These are phyloP conservation scores for Panopea generosa DNA, from an alignment of 2,888 invertebrate species.

Conservation along the genomic window DNA sequence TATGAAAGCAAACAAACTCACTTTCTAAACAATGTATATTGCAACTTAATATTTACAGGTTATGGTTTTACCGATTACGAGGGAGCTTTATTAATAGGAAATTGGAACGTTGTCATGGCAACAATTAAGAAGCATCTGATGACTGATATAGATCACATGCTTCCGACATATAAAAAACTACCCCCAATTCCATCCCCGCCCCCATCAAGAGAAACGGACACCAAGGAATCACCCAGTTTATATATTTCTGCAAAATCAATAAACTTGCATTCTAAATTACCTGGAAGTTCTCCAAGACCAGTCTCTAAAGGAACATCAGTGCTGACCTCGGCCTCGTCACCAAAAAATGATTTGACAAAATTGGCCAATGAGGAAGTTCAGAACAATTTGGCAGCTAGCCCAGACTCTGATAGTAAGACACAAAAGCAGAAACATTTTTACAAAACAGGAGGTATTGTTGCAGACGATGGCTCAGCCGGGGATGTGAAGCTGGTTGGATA, in stretches of 20 bases:
- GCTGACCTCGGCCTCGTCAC: no score
- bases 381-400: neutral
- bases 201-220: neutral
- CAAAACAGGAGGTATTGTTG: neutral
- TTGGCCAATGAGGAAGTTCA: neutral
- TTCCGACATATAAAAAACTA: constrained; percentile 40
- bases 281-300: no score
- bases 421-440: no score
- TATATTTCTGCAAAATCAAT: no score
- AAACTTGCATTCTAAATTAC: no score
- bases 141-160: constrained; percentile 12
- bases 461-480: neutral
- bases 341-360: no score
- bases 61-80: no score
- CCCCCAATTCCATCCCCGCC: constrained; percentile 29
- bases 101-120: constrained; percentile 7
- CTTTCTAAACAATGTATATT: no score
- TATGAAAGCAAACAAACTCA: no score
- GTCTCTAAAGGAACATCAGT: no score
- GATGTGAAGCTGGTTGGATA: constrained; percentile 41
- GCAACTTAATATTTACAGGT: no score
- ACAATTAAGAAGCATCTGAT: constrained; percentile 32
- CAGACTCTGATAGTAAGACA: neutral
- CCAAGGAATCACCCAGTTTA: neutral
- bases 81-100: no score